Conservation (phyloP, 1,140 invertebrate species). For the Apis laboriosa region DNA sequence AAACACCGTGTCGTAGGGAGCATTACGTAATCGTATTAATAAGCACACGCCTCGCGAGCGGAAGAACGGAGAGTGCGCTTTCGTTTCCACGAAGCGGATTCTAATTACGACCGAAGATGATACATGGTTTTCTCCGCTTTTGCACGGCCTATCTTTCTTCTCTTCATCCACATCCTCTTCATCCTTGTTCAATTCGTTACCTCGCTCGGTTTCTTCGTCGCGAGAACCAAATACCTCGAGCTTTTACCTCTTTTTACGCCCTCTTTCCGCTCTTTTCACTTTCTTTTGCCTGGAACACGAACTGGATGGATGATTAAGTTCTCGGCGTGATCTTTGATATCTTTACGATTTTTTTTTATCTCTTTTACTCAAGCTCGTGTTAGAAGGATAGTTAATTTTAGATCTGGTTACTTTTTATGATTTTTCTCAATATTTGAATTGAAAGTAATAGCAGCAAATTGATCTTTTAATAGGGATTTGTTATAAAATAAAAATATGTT, state of each 20-base stretch:
- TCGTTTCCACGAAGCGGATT: slow-evolving; percentile 68
- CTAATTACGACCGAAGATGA: slow-evolving; percentile 69
- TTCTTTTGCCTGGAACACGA: slow-evolving; percentile 15
- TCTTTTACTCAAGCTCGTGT: slow-evolving; percentile 30
- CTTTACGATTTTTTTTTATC: background rate
- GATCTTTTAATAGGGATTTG: too few relatives aligned
- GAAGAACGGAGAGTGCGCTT: slow-evolving; percentile 34
- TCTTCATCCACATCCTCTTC: slow-evolving; percentile 4
- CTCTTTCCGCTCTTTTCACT: background rate
- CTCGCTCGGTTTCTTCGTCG: background rate
- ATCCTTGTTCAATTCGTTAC: slow-evolving; percentile 21
- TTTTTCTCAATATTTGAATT: slow-evolving; percentile 29
- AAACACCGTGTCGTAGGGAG: slow-evolving; percentile 6
- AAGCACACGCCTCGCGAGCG: slow-evolving; percentile 43
- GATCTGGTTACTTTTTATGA: slow-evolving; percentile 41
- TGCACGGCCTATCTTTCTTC: slow-evolving; percentile 19
- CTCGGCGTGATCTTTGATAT: slow-evolving; percentile 10
- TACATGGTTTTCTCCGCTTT: slow-evolving; percentile 53
- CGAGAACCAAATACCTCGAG: slow-evolving; percentile 31
- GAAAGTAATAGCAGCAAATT: too few relatives aligned
- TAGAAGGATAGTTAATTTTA: slow-evolving; percentile 61
- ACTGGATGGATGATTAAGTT: slow-evolving; percentile 37
- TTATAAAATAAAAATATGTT: too few relatives aligned
- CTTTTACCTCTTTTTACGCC: slow-evolving; percentile 7
- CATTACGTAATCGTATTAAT: slow-evolving; percentile 58